These are phyloP conservation scores for Larimichthys crocea DNA, from an alignment of 2,113 vertebrate genomes.

Conservation along the genomic window DNA sequence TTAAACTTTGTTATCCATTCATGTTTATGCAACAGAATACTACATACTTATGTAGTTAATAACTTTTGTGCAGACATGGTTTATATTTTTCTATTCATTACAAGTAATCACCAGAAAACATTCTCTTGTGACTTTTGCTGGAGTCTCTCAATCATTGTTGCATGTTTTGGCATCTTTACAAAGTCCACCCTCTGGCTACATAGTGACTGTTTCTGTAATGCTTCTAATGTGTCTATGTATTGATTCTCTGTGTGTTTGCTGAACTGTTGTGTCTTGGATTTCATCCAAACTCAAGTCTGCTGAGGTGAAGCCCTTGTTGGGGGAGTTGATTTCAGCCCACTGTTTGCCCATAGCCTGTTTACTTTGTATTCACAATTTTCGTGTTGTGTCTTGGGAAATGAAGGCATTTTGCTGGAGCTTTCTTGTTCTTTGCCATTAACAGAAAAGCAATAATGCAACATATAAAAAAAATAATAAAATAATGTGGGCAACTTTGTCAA, in stretches of 20 bases:
- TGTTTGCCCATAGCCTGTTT: not conserved
- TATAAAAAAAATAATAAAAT: not conserved
- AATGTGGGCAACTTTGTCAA: not conserved
- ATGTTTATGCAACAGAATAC: too few species aligned
- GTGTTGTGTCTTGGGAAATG: not conserved
- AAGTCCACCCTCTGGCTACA: not conserved
- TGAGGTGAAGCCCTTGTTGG: not conserved
- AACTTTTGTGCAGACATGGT: not conserved
- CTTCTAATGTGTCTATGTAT: not conserved
- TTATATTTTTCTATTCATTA: not conserved
- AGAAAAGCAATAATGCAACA: too few species aligned
- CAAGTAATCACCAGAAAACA: not conserved
- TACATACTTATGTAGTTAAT: too few species aligned
- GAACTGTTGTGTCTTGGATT: not conserved
- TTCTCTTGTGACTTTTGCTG: too few species aligned
- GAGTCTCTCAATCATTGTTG: not conserved
- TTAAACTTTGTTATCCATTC: too few species aligned
- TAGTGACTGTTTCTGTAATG: not conserved
- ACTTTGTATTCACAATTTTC: not conserved
- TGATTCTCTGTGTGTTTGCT: not conserved
- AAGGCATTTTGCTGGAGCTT: not conserved
- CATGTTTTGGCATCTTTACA: not conserved
- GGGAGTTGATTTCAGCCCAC: not conserved
- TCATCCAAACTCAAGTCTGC: not conserved
- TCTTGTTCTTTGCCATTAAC: too few species aligned